A percentile compares a stretch with the other conserved stretches of the same genome.
phyloP scores from a whole-genome alignment of 2,888 invertebrate species.

The Anaspis maculata region DNA sequence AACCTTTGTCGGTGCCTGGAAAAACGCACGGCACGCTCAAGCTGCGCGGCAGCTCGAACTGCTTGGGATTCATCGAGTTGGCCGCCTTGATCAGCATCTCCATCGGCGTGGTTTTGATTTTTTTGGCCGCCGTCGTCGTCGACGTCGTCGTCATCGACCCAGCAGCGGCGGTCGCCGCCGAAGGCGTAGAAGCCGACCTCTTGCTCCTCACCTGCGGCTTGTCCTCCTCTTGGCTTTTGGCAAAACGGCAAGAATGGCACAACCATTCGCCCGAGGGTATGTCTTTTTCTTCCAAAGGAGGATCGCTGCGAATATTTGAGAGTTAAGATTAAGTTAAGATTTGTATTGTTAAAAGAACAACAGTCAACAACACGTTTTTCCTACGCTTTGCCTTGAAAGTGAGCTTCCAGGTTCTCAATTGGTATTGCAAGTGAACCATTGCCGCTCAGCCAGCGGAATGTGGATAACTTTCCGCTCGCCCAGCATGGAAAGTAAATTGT shows the following conservation, averaged over 20 bases:
- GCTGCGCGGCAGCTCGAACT: constrained; percentile 81
- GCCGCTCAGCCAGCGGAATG: too few relatives aligned
- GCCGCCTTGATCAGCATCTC: constrained; percentile 76
- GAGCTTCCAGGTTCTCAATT: too few relatives aligned
- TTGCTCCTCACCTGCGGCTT: constrained; percentile 32
- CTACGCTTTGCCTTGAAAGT: too few relatives aligned
- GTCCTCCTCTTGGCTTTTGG: constrained; percentile 31
- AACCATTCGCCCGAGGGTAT: constrained; percentile 89
- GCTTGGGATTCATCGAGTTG: constrained; percentile 76
- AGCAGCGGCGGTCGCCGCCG: constrained; percentile 8
- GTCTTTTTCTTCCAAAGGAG: constrained; percentile 81
- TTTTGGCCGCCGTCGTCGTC: constrained; percentile 31
- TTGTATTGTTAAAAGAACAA: constrained; percentile 3
- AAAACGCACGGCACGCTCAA: constrained; percentile 68
- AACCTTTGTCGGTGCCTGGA: constrained; percentile 74
- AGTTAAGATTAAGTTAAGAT: background rate
- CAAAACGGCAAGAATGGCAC: constrained; percentile 70
- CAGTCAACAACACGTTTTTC: too few relatives aligned
- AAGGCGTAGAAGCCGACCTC: constrained; percentile 31
- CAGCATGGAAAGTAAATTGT: too few relatives aligned
- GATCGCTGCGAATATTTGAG: constrained; percentile 57
- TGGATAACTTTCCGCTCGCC: too few relatives aligned
- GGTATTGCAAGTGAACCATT: too few relatives aligned
- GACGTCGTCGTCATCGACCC: constrained; percentile 3
- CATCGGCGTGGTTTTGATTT: constrained; percentile 54